Base-by-base conservation (phyloP, 1,140 invertebrate genomes). In the Melanaphis sacchari region DNA sequence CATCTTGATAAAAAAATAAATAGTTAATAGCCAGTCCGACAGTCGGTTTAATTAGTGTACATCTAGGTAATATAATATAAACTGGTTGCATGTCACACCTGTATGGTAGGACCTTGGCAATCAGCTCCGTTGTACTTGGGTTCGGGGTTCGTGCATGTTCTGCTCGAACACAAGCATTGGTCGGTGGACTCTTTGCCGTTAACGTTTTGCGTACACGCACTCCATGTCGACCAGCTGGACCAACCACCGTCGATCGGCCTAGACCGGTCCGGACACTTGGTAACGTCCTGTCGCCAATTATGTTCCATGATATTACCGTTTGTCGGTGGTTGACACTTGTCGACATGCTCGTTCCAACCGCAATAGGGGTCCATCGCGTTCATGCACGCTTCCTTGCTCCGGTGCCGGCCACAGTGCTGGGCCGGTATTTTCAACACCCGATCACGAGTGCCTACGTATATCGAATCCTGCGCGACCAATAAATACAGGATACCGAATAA, bases 321-420 rank as follows among this genome's bases (percentile, higher is more conserved):
- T 2, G 96, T 97, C 0, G 97, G 96, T 1, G 96, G 95, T 0
- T 97, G 96, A 94, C 98, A 99, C 22, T 95, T 95, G 90, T 97
- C 96, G 11, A 96, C 95, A 8, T 96, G 95, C 93, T 97, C 97
- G 95, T 99, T 97, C 98, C 98, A 99, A 0, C 98, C 98, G 95
- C 98, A 99, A 95, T 99, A 98, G 0, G 98, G 98, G 95, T 99
- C 98, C 95, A 97, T 97, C 0, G 98, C 97, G 94, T 97, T 97
- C 38, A 98, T 94, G 95, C 98, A 99, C 4, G 97, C 96, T 7
- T 96, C 95, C 66, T 96, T 96, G 2, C 96, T 97, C 36, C 95
- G 95, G 95, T 98, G 97, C 6, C 98, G 96, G 41, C 95, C 95
- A 95, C 98, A 99, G 90, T 98, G 97, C 88, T 97, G 96, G 1